Base-by-base conservation (phyloP, 2,113 vertebrate genomes). In the Phalacrocorax aristotelis region DNA sequence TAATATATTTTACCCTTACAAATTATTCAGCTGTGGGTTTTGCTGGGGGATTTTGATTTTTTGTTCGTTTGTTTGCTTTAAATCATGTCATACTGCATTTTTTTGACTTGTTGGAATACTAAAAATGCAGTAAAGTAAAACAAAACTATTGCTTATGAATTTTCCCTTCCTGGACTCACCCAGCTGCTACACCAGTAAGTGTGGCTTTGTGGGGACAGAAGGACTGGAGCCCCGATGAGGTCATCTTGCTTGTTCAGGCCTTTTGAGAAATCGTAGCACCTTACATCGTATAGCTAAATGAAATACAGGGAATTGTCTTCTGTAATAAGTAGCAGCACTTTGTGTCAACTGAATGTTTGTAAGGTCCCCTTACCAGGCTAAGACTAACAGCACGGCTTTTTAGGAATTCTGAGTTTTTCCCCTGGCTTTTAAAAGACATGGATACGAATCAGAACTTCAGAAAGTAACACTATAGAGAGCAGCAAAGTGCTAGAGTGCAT, bases 71-170 rank as follows among this genome's bases (percentile, higher is more conserved):
- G 12, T 16, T n/a, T 49, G 36, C n/a, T 58, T 68, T 12, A n/a
- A 81, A 69, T 38, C 3, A 11, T 64, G 8, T 3, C 15, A 26
- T 57, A n/a, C 9, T 18, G 5, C 3, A 0, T 6, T 18, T 11
- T 51, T 44, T 34, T 38, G 9, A 5, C 2, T 76, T 82, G 19
- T 49, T 79, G 4, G 5, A 76, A 60, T 55, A 64, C 6, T 72
- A 17, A 66, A 84, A 66, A 4, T 34, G 15, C 5, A 60, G 6
- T 68, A 34, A 69, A 40, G 4, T 49, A 6, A 66, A 64, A 15
- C 17, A 72, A 48, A 44, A 15, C 5, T 29, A 9, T 10, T 14
- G 6, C 6, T 90, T 64, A 34, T 21, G 57, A 32, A 3, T 58
- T 58, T 88, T 79, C 57, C 2, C 6, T 64, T 61, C 21, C 36